Base-by-base conservation (phyloP, 23 tunicate genomes). In the Diplosoma virens region DNA sequence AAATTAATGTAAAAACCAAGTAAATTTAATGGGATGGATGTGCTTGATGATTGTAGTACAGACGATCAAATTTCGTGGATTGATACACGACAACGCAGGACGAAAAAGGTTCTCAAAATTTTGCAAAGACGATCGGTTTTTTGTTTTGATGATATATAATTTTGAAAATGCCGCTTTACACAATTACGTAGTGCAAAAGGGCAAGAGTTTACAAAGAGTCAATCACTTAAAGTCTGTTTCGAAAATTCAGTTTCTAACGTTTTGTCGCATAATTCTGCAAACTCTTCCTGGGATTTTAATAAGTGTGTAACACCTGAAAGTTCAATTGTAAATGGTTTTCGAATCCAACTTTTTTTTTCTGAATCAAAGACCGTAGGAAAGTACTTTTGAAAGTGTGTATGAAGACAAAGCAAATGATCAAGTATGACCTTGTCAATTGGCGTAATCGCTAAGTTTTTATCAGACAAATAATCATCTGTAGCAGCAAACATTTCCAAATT, bases 201-300 rank as follows among this genome's bases (percentile, higher is more conserved):
- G n/a, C n/a, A n/a, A n/a, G n/a, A n/a, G n/a, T n/a, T n/a, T n/a
- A n/a, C n/a, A n/a, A n/a, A n/a, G n/a, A n/a, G n/a, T n/a, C n/a
- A n/a, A n/a, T n/a, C n/a, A n/a, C n/a, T n/a, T n/a, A n/a, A n/a
- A n/a, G n/a, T n/a, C n/a, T n/a, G n/a, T 55, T 55, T 55, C 25
- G 4, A 55, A 55, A 55, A 25, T 55, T 55, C 20, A 20, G 36
- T 64, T 64, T 64, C 37, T 28, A 74, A 74, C 54, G 53, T 28
- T 32, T 53, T 45, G 46, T 66, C 24, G 52, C 47, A 74, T 22
- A 53, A 25, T 26, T 52, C 79, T 37, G 79, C 9, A 74, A 74
- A 23, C 54, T 74, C 66, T 52, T 52, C 71, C n/a, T 64, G 3
- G 29, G 37, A 17, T 64, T 29, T 46, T 33, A 74, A 25, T 55